Conservation (phyloP, 2,888 invertebrate species). For the Synanthedon andrenaeformis region DNA sequence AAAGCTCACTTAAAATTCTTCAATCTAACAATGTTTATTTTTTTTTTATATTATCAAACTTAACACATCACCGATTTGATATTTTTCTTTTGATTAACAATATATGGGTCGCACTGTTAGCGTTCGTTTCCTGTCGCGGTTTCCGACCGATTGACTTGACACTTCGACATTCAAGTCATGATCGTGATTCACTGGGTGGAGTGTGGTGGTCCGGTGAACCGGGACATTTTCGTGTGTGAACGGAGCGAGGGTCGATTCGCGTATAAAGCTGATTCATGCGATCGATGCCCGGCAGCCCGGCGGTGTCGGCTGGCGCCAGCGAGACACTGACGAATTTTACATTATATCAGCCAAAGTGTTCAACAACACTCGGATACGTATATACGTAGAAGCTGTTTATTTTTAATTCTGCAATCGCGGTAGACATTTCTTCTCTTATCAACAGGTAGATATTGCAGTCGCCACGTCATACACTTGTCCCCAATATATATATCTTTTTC, state of each 20-base stretch:
- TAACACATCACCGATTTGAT: neutral
- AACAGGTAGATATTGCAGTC: neutral
- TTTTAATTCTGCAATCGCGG: neutral
- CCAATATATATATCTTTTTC: no score
- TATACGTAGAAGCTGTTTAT: neutral
- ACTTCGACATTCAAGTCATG: conserved; percentile 27
- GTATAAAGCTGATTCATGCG: conserved; percentile 44
- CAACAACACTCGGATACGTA: neutral
- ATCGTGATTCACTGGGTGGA: conserved; percentile 59
- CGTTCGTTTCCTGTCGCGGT: conserved; percentile 20
- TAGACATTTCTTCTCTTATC: neutral
- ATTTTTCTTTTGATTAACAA: neutral
- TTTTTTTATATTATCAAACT: neutral
- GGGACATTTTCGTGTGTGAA: conserved; percentile 49
- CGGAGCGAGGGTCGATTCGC: conserved; percentile 29
- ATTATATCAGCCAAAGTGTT: neutral
- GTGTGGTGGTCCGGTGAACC: conserved; percentile 38
- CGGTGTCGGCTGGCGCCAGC: conserved; percentile 35
- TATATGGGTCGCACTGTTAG: neutral
- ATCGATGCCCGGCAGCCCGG: conserved; percentile 22
- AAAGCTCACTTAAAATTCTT: conserved; percentile 23
- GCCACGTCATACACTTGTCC: no score
- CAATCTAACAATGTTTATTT: conserved; percentile 10
- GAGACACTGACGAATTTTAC: conserved; percentile 30
- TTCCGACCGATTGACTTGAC: conserved; percentile 34